Base-by-base conservation (phyloP, 2,113 vertebrate genomes). In the Ariopsis seemanni region DNA sequence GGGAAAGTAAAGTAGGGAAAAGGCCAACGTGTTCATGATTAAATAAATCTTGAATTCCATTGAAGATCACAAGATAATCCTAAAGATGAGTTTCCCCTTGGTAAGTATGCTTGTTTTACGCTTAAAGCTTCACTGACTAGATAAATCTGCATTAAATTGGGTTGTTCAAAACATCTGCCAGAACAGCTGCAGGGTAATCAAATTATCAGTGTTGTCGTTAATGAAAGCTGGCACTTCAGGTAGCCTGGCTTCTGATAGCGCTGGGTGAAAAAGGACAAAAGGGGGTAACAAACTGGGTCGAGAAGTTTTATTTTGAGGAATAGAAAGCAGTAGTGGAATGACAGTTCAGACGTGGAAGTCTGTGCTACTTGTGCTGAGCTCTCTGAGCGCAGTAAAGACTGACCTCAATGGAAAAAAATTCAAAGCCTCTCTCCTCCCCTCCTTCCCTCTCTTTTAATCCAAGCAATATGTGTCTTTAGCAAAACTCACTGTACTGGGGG, bases 371-470 rank as follows among this genome's bases (percentile, higher is more conserved):
- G 58, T 50, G 60, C 85, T 83, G 60, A 67, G 55, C 69, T 87
- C 69, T 77, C n/a, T 87, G 67, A 88, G 82, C 82, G 88, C 88
- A 86, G 85, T 88, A 86, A 91, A 90, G 88, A 80, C 88, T 92
- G 90, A 92, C 90, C 91, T 92, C 90, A 92, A 90, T 87, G 87
- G 89, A 90, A 92, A 92, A 92, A 90, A 92, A 92, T 92, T 91
- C 89, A 90, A 88, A 90, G 80, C 78, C 78, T 88, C 81, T 91
- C 88, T 71, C 63, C 85, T 89, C 88, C 71, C 89, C 87, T 89
- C 86, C 67, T 86, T 60, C 83, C 74, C 67, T 55, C 82, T 79
- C 50, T 14, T 91, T 92, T 92, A 92, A 92, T 92, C 90, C 87
- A 92, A 92, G 88, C 92, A 92, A 87, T 90, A 90, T 92, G 91